These are phyloP conservation scores for Lycaena phlaeas DNA, from an alignment of 2,888 invertebrate species.

Conservation along the genomic window DNA sequence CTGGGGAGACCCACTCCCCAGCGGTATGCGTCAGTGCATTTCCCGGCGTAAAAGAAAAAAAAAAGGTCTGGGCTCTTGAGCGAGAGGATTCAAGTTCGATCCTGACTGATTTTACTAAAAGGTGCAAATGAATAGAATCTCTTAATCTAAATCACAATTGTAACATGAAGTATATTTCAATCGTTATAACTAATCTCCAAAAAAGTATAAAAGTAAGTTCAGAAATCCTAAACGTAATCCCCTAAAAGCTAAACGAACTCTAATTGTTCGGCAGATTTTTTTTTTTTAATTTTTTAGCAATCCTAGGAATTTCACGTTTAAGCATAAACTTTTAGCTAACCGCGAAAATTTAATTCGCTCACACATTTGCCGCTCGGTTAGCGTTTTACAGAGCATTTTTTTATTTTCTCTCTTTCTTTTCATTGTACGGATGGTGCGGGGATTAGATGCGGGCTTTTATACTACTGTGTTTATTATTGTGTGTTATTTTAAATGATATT, in stretches of 20 bases:
- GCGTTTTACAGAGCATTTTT: conserved; percentile 1
- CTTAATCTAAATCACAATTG: too few species aligned
- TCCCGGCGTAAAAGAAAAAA: too few species aligned
- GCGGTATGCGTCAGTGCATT: too few species aligned
- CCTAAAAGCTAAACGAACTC: too few species aligned
- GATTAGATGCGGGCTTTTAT: conserved; percentile 4
- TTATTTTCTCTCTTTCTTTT: conserved; percentile 2
- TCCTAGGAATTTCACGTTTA: background rate
- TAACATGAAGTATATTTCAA: too few species aligned
- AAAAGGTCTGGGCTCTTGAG: too few species aligned
- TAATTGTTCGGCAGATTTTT: conserved; percentile 1
- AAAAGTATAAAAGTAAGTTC: background rate
- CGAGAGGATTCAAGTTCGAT: too few species aligned
- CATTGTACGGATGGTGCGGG: conserved; percentile 1
- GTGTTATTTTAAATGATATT: background rate
- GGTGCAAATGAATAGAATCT: too few species aligned
- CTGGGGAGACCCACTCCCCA: too few species aligned
- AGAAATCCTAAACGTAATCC: background rate
- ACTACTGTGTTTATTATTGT: background rate
- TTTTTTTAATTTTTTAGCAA: background rate
- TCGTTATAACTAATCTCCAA: background rate
- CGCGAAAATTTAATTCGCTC: conserved; percentile 6
- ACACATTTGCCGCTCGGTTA: conserved; percentile 3
- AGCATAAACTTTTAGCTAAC: conserved; percentile 2
- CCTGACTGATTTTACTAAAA: too few species aligned